A percentile compares a stretch with the other conserved stretches of the same genome.
Conservation (phyloP, 1,140 invertebrate genomes). For the Hypothenemus hampei region DNA sequence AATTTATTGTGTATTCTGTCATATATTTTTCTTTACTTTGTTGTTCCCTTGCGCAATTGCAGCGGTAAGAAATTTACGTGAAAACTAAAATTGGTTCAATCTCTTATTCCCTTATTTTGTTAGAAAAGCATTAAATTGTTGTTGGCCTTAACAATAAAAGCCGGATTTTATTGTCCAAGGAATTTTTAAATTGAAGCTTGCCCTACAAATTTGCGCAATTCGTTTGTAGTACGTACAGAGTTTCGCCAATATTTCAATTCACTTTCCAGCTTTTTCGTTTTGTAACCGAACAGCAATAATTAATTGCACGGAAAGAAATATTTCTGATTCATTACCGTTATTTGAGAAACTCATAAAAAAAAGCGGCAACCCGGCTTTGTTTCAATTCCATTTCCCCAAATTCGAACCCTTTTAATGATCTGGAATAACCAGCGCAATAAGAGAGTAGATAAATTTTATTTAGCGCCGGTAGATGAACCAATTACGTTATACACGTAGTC, state of each 20-base stretch:
- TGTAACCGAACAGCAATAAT: neutral
- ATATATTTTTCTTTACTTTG: neutral
- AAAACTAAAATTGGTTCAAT: neutral
- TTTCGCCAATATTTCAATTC: no score
- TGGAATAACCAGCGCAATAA: constrained; percentile 15
- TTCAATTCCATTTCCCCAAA: constrained; percentile 5
- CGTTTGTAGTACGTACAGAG: no score
- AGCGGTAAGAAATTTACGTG: neutral
- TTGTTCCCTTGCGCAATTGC: neutral
- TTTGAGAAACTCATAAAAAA: neutral
- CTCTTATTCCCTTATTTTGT: neutral
- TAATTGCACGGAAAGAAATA: neutral
- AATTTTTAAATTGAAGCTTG: no score
- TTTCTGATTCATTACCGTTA: neutral
- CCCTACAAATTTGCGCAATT: no score
- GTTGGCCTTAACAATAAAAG: no score
- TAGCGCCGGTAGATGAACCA: constrained; percentile 14
- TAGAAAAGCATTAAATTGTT: neutral
- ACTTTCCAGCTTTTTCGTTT: no score
- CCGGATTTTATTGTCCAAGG: no score
- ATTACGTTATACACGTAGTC: constrained; percentile 7
- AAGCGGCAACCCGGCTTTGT: neutral
- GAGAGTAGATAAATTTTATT: constrained; percentile 16
- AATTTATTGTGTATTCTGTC: neutral
- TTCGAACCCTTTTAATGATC: constrained; percentile 10